Conservation (phyloP, 2,113 vertebrate genomes). For the Catharus minimus region DNA sequence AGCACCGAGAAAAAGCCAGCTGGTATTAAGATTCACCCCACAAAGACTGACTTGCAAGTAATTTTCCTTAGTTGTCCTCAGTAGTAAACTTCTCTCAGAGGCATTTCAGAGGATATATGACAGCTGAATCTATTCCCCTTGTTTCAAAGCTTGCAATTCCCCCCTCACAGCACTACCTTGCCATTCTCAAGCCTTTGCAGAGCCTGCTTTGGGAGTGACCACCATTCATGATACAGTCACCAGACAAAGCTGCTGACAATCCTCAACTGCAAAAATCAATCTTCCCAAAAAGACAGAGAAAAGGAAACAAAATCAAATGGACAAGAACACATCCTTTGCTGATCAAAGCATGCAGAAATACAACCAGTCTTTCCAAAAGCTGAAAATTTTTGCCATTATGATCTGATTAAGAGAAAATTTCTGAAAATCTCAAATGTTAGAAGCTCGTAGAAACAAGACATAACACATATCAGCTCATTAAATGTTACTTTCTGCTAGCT, state of each 20-base stretch:
- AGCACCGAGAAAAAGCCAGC: background rate
- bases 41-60: background rate
- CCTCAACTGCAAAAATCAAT: background rate
- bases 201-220: background rate
- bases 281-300: background rate
- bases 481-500: background rate
- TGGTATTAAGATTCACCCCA: background rate
- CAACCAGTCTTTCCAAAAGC: background rate
- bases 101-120: background rate
- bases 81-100: background rate
- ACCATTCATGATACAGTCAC: background rate
- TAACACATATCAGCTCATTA: background rate
- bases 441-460: background rate
- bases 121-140: background rate
- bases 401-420: background rate
- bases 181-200: background rate
- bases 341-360: background rate
- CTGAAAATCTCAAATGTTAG: background rate
- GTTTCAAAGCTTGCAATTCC: background rate
- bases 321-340: background rate
- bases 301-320: background rate
- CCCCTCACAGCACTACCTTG: background rate
- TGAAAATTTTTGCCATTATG: background rate
- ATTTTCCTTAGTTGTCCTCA: background rate
- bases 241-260: background rate